These are phyloP conservation scores for Osedax frankpressi DNA, from an alignment of 2,888 invertebrate species.

Conservation along the genomic window DNA sequence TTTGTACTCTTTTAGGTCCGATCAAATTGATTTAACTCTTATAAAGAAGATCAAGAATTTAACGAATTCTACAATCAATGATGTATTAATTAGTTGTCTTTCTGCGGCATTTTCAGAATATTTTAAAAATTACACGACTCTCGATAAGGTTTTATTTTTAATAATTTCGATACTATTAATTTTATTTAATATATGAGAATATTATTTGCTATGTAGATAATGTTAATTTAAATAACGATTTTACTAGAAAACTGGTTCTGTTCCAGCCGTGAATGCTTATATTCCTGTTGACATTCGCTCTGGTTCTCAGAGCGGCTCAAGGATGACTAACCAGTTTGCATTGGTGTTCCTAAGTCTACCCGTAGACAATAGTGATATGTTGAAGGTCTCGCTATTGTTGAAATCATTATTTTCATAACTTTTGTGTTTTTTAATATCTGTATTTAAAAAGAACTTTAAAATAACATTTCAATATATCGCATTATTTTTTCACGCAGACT, in stretches of 20 bases:
- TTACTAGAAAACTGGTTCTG: background rate
- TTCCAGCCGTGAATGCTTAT: conserved; percentile 20
- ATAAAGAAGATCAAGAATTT: conserved; percentile 26
- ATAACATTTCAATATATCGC: too few species aligned
- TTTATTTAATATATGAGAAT: too few species aligned
- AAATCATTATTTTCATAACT: too few species aligned
- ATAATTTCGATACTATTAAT: too few species aligned
- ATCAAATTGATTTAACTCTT: conserved; percentile 23
- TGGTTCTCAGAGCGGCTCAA: conserved; percentile 10
- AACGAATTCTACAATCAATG: conserved; percentile 26
- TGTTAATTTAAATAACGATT: too few species aligned
- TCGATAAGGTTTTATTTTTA: background rate
- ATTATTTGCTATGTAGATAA: background rate
- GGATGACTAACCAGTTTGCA: conserved; percentile 26
- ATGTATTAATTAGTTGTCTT: conserved; percentile 27
- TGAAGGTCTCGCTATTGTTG: background rate
- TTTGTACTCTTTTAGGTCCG: too few species aligned
- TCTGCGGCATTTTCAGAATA: conserved; percentile 23
- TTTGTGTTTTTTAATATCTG: too few species aligned
- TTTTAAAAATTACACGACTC: conserved; percentile 12
- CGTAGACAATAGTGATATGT: background rate
- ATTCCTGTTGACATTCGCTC: conserved; percentile 26
- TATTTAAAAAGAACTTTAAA: too few species aligned
- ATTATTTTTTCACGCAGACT: too few species aligned
- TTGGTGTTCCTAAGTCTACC: conserved; percentile 25